Evolutionary conservation across 1,140 invertebrate species (phyloP).

Genomic region (Halyomorpha halys): DNA sequence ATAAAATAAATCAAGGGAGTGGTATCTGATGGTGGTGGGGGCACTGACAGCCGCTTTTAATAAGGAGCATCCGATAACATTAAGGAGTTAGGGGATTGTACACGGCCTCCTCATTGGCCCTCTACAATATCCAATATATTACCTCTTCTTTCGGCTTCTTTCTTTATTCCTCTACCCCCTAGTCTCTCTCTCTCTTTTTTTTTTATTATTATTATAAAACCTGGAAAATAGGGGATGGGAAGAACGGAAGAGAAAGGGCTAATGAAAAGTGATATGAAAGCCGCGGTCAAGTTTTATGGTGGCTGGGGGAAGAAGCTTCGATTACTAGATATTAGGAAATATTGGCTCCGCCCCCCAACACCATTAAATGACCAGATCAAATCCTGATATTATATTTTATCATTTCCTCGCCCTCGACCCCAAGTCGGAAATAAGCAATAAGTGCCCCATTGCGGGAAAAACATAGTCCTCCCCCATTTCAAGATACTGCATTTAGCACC

Average conservation of each 20-base stretch:
- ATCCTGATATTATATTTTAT: conserved; percentile 16
- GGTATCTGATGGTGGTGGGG: too few relatives aligned
- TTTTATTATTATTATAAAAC: not conserved
- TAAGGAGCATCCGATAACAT: too few relatives aligned
- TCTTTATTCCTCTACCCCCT: not conserved
- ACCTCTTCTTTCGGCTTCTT: not conserved
- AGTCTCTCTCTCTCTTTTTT: not conserved
- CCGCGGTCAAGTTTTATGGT: conserved; percentile 9
- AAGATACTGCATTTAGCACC: not conserved
- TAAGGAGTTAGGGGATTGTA: too few relatives aligned
- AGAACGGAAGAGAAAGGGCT: not conserved
- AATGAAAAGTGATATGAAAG: conserved; percentile 13
- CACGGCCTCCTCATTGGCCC: too few relatives aligned
- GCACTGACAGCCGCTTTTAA: too few relatives aligned
- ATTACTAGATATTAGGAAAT: conserved; percentile 15
- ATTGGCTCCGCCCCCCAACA: not conserved
- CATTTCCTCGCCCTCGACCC: conserved; percentile 9
- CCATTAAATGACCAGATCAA: conserved; percentile 16
- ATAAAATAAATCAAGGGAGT: too few relatives aligned
- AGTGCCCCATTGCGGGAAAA: not conserved
- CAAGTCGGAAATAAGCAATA: conserved; percentile 10
- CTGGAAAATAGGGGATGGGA: not conserved
- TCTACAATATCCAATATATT: too few relatives aligned
- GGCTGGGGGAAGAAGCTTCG: conserved; percentile 2
- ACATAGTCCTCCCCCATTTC: not conserved